Evolutionary conservation across 2,888 invertebrate species (phyloP).

Genomic region (Nomada ruficornis): DNA sequence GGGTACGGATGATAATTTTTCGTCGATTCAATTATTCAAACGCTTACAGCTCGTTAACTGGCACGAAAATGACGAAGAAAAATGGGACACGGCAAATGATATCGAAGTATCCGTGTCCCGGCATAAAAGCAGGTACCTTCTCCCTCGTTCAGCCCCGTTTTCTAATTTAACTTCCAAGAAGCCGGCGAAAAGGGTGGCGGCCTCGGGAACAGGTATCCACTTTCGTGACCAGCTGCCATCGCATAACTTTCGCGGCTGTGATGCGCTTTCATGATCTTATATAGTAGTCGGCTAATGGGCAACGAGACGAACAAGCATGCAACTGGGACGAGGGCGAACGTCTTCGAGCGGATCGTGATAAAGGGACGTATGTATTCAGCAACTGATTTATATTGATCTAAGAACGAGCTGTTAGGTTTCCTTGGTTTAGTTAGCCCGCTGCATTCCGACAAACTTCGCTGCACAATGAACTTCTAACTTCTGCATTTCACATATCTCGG

Average conservation of each 20-base stretch:
- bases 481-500: background rate
- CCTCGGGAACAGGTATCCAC: conserved; percentile 48
- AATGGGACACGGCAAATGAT: conserved; percentile 40
- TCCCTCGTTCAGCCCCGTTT: conserved; percentile 23
- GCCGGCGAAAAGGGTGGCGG: conserved; percentile 13
- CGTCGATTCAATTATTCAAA: conserved; percentile 50
- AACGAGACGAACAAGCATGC: conserved; percentile 45
- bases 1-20: background rate
- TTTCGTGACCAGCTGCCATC: conserved; percentile 69
- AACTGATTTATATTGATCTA: conserved; percentile 51
- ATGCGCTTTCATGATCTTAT: conserved; percentile 73
- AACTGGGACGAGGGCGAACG: conserved; percentile 38
- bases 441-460: conserved; percentile 48
- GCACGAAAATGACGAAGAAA: conserved; percentile 39
- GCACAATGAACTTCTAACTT: background rate
- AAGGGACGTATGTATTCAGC: conserved; percentile 18
- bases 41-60: conserved; percentile 44
- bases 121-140: conserved; percentile 43
- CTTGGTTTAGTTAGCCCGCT: conserved; percentile 8
- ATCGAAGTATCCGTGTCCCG: conserved; percentile 52
- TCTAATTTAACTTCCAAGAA: conserved; percentile 59
- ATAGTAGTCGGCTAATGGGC: conserved; percentile 64
- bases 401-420: background rate
- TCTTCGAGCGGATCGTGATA: conserved; percentile 33
- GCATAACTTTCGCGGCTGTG: conserved; percentile 66